A percentile compares a stretch with the other conserved stretches of the same genome.
phyloP scores from a whole-genome alignment of 2,113 vertebrate species.

The Pelodiscus sinensis region DNA sequence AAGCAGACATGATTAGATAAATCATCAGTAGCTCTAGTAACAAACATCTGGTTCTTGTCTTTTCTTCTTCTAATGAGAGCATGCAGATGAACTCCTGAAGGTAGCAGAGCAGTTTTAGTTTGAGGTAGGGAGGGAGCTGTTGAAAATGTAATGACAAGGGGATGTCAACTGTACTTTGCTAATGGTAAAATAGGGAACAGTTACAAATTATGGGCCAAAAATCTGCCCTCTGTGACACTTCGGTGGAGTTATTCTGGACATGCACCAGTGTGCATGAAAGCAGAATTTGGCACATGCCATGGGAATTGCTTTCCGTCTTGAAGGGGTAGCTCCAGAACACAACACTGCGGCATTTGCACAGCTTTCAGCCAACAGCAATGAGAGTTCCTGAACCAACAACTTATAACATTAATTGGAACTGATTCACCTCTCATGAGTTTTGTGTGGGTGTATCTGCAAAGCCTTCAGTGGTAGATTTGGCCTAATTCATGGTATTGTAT shows the following conservation, averaged over 20 bases:
- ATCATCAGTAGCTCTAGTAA: neutral
- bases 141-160: neutral
- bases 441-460: neutral
- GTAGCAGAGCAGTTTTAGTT: neutral
- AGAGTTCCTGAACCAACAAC: neutral
- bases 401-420: neutral
- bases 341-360: neutral
- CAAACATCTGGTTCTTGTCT: constrained; percentile 45
- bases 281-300: neutral
- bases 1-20: neutral
- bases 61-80: neutral
- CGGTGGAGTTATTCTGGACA: neutral
- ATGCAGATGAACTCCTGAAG: neutral
- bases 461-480: neutral
- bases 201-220: neutral
- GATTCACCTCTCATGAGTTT: neutral
- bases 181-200: neutral
- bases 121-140: constrained; percentile 6
- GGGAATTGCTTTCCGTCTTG: neutral
- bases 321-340: neutral
- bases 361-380: neutral
- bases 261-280: neutral
- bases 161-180: neutral
- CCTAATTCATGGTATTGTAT: neutral
- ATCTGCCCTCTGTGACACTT: neutral